phyloP scores from a whole-genome alignment of 2,888 invertebrate species.

The Coenonympha glycerion region DNA sequence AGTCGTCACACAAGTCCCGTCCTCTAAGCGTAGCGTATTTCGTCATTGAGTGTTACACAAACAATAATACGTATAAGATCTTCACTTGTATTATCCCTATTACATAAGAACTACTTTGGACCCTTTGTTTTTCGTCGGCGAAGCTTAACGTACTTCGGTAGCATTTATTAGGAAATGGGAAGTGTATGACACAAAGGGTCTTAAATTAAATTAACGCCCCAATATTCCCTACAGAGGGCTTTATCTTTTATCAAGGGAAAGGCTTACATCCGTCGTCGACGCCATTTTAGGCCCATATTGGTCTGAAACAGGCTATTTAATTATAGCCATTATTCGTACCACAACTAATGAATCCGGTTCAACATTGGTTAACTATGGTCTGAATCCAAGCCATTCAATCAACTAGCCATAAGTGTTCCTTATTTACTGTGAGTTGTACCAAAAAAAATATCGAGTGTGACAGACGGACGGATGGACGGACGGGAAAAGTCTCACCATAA shows the following conservation, averaged over 20 bases:
- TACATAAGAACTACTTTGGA: conserved; percentile 36
- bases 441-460: too few species aligned
- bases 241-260: conserved; percentile 39
- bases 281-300: conserved; percentile 16
- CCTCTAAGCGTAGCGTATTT: too few species aligned
- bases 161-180: conserved; percentile 63
- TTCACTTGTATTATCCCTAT: conserved; percentile 49
- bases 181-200: conserved; percentile 63
- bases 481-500: too few species aligned
- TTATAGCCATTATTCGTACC: not conserved
- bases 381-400: not conserved
- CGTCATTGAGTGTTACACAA: too few species aligned
- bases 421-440: too few species aligned
- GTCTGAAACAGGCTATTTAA: not conserved
- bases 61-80: conserved; percentile 47
- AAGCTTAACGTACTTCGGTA: conserved; percentile 45
- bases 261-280: conserved; percentile 34
- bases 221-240: conserved; percentile 54
- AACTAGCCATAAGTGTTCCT: too few species aligned
- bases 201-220: conserved; percentile 65
- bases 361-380: not conserved
- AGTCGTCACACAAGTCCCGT: too few species aligned
- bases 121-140: conserved; percentile 53
- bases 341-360: not conserved
- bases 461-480: too few species aligned